These are phyloP conservation scores for Oceanodroma tethys DNA, from an alignment of 2,113 vertebrate genomes.

Conservation along the genomic window DNA sequence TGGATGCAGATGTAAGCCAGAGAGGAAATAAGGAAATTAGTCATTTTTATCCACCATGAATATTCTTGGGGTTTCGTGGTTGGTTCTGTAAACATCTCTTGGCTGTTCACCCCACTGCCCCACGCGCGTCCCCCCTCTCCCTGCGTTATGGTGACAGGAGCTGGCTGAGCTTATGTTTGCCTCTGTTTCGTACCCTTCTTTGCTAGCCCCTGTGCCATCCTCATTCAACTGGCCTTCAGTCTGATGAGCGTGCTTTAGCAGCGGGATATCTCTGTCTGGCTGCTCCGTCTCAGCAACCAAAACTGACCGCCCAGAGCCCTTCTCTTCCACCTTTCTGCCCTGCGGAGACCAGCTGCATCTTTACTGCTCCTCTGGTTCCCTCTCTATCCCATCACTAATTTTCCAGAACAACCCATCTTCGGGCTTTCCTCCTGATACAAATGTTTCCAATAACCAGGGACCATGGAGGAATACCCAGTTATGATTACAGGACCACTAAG, in stretches of 20 bases:
- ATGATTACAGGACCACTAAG: background rate
- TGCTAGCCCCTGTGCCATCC: background rate
- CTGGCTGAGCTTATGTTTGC: background rate
- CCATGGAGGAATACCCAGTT: background rate
- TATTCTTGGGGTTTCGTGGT: background rate
- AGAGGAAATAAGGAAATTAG: background rate
- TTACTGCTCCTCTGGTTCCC: background rate
- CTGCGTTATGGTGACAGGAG: background rate
- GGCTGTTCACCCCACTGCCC: background rate
- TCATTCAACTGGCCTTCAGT: background rate
- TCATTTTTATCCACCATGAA: background rate
- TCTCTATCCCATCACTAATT: background rate
- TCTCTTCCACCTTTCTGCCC: background rate
- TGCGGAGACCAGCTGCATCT: background rate
- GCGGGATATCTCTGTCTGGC: background rate
- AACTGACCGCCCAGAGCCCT: background rate
- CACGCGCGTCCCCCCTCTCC: accelerated
- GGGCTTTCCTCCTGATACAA: background rate
- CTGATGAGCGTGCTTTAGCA: background rate
- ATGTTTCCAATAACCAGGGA: background rate
- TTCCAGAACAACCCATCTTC: background rate
- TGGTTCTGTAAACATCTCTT: background rate
- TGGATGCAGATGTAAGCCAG: background rate
- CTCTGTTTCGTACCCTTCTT: background rate
- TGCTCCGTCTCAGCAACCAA: background rate